A percentile compares a stretch with the other conserved stretches of the same genome.
Conservation (phyloP, 2,888 invertebrate genomes). For the Enchytraeus crypticus region DNA sequence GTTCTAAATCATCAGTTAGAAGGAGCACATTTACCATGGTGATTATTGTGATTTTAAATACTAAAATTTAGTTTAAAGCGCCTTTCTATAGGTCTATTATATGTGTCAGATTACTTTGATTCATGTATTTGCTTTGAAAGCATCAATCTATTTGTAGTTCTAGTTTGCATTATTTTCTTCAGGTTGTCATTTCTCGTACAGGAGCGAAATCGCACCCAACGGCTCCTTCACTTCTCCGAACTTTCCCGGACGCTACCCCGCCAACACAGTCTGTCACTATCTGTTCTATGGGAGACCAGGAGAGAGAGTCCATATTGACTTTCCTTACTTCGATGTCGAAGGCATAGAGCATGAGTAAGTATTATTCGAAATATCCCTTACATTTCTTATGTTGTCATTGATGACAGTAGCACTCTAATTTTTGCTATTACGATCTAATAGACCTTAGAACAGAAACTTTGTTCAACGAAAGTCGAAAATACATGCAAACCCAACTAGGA, state of each 20-base stretch:
- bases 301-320: conserved; percentile 74
- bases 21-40: too few species aligned
- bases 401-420: too few species aligned
- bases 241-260: conserved; percentile 71
- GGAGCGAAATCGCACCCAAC: conserved; percentile 29
- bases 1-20: too few species aligned
- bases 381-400: too few species aligned
- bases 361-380: not conserved
- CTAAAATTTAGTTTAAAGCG: too few species aligned
- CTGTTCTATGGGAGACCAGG: conserved; percentile 73
- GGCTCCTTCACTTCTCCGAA: conserved; percentile 76
- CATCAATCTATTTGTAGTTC: not conserved
- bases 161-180: not conserved
- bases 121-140: not conserved
- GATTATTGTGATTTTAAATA: too few species aligned
- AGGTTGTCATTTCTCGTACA: conserved; percentile 60
- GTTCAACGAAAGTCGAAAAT: too few species aligned
- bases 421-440: too few species aligned
- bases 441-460: too few species aligned
- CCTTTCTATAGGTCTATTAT: too few species aligned
- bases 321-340: conserved; percentile 81
- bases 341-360: conserved; percentile 79
- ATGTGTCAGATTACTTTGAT: too few species aligned
- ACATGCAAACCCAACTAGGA: too few species aligned
- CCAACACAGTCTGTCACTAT: conserved; percentile 73